These are phyloP conservation scores for Rhyacophila brunnea DNA, from an alignment of 1,140 invertebrate species.

Conservation along the genomic window DNA sequence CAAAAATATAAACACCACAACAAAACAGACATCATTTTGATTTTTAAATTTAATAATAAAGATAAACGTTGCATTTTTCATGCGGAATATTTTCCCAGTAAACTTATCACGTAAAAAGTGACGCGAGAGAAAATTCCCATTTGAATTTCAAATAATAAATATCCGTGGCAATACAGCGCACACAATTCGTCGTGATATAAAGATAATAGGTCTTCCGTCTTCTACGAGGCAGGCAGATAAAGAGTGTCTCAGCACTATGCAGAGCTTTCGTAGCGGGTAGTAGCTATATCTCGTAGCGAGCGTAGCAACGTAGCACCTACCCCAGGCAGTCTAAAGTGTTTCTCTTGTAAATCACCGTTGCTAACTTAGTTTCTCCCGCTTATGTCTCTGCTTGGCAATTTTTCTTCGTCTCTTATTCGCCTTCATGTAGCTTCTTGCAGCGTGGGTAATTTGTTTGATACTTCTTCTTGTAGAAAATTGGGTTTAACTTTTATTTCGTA, in stretches of 20 bases:
- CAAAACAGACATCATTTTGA: no score
- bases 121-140: no score
- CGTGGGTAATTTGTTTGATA: constrained; percentile 34
- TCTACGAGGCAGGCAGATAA: not conserved
- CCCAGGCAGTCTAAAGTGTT: constrained; percentile 25
- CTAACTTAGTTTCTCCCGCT: constrained; percentile 35
- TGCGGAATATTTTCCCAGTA: not conserved
- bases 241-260: constrained; percentile 1
- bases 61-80: not conserved
- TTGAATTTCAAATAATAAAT: not conserved
- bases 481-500: constrained; percentile 33
- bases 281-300: no score
- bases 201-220: not conserved
- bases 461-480: constrained; percentile 36
- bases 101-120: no score
- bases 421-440: constrained; percentile 24
- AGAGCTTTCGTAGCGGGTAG: no score
- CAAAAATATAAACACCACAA: no score
- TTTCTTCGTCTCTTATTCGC: constrained; percentile 33
- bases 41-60: not conserved
- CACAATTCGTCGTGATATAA: constrained; percentile 3
- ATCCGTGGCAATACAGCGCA: not conserved
- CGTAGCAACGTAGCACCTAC: not conserved
- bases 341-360: constrained; percentile 35
- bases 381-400: constrained; percentile 35